Evolutionary conservation across 2,888 invertebrate species (phyloP).

Genomic region (Mesochorus sp.): DNA sequence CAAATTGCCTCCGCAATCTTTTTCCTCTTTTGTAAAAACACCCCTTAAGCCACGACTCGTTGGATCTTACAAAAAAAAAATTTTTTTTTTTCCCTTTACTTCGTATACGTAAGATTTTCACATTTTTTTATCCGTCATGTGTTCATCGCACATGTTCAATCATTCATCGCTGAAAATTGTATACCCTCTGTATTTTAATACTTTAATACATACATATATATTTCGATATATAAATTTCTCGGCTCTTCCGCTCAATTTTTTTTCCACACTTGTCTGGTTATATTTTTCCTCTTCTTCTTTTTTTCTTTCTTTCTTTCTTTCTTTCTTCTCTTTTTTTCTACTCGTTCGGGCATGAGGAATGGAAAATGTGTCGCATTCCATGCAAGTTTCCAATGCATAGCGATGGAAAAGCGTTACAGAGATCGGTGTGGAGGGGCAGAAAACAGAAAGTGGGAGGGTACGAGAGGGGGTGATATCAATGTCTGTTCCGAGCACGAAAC

Average conservation of each 20-base stretch:
- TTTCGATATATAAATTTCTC: slow-evolving; percentile 5
- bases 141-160: slow-evolving; percentile 40
- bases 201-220: too few species aligned
- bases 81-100: not conserved
- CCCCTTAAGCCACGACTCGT: not conserved
- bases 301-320: slow-evolving; percentile 17
- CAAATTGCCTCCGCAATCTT: slow-evolving; percentile 62
- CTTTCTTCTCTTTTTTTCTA: not conserved
- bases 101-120: not conserved
- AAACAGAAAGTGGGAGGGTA: too few species aligned
- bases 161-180: not conserved
- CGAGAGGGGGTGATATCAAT: slow-evolving; percentile 29
- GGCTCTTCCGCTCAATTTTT: slow-evolving; percentile 37
- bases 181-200: not conserved
- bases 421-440: not conserved
- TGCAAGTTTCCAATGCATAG: slow-evolving; percentile 38
- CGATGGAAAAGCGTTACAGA: slow-evolving; percentile 5
- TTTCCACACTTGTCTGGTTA: slow-evolving; percentile 26
- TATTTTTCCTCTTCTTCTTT: slow-evolving; percentile 31
- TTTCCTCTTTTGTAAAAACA: slow-evolving; percentile 39
- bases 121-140: slow-evolving; percentile 32
- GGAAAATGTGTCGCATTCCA: slow-evolving; percentile 53
- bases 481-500: slow-evolving; percentile 26
- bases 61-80: not conserved
- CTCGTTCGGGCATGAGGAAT: slow-evolving; percentile 43